Evolutionary conservation across 1,140 invertebrate genomes (phyloP), one percentile per base, ranked within the genome.

Genomic region (Chironomus tepperi): DNA sequence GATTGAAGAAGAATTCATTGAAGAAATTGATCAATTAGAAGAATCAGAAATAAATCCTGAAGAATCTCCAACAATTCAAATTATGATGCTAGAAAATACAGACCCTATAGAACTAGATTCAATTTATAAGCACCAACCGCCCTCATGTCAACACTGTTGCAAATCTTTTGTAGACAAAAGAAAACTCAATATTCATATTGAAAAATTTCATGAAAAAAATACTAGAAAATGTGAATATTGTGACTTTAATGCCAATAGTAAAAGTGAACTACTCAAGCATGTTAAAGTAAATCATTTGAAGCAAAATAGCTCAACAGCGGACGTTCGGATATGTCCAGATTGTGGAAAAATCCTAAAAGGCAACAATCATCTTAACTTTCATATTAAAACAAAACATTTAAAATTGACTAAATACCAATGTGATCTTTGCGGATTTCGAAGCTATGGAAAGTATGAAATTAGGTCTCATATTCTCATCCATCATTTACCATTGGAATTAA

Each of bases 331-430:
- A 19, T 70, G 65, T 70, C 65, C 65, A 6, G 65, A 70, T 19
- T 70, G 65, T 21, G 65, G 65, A 2, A 70, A 70, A 19, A 21
- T 70, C 19, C 18, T 70, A 0, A 70, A 70, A 70, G 65, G 65
- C n/a, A 70, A 70, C 19, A 70, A 70, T 70, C 65, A 70, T 21
- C 18, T 70, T 10, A 70, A 70, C 19, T 70, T 70, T 19, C 65
- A 70, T 19, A 70, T 70, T 9, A 70, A 70, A 70, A 70, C 65
- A 1, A 70, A 70, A 19, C 65, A 70, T 70, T 18, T 70, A 0
- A 70, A 70, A 10, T 5, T 70, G 16, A 70, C 65, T 7, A 70
- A 70, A 19, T 70, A 1, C 18, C 3, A 18, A 19, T 70, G 65
- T 70, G 65, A 70, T 19, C 18, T 70, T 10, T 70, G 65, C 12